Base-by-base conservation (phyloP, 1,140 invertebrate genomes). In the Cyphomyrmex costatus region DNA sequence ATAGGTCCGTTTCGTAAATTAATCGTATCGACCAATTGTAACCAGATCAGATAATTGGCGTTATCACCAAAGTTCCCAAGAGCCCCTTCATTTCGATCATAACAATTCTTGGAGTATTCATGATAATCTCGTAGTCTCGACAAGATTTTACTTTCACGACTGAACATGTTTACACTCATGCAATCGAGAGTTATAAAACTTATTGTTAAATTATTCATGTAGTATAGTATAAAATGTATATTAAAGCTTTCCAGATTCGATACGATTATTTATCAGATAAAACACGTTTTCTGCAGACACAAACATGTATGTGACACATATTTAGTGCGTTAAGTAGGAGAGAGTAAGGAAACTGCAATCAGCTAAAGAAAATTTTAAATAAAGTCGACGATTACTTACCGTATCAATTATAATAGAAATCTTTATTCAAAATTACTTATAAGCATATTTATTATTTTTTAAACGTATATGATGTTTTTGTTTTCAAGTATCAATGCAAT, bases 21-120 rank as follows among this genome's bases (percentile, higher is more conserved):
- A 56, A 85, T 61, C 19, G 30, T 70, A 86, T 76, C 68, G 68
- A 89, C 33, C 51, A 19, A 51, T 80, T 51, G 49, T 19, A 51
- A 58, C 24, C 30, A 46, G 56, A 56, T 76, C 70, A 53, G 46
- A 74, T 86, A 86, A 80, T 49, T 61, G 16, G 16, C n/a, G 1
- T 42, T 16, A 24, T 10, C 30, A 24, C 24, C 49, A 24, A 68
- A 60, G 51, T 70, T 30, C 24, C 42, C 36, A 7, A 5, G 12
- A 1, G 12, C 12, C 8, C 12, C 24, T 53, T 10, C 14, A 1
- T 5, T 42, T 27, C 24, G 19, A 1, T 30, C 7, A 24, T 60
- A 16, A 53, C 14, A 46, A 51, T 83, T 30, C 73, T 10, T 51
- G 16, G 14, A 42, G 10, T 42, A 12, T 42, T 42, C 10, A 42